Conservation (phyloP, 1,140 invertebrate genomes). For the Halesus radiatus region DNA sequence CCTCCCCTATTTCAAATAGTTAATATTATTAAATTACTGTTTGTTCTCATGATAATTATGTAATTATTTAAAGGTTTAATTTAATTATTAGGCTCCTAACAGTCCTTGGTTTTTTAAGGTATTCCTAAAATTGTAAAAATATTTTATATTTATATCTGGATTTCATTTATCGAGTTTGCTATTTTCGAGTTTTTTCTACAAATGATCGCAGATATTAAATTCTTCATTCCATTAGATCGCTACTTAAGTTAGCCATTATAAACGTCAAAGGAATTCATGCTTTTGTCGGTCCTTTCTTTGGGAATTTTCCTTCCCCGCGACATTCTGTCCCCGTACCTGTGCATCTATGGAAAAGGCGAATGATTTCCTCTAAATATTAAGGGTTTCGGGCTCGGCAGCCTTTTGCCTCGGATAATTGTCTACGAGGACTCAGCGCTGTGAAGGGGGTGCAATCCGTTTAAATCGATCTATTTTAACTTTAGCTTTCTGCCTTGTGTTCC, state of each 20-base stretch:
- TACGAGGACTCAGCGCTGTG: background rate
- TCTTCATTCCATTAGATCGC: slow-evolving; percentile 14
- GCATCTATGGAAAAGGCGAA: slow-evolving; percentile 8
- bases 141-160: too few relatives aligned
- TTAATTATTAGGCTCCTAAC: background rate
- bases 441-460: slow-evolving; percentile 7
- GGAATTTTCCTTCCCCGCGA: slow-evolving; percentile 31
- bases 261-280: slow-evolving; percentile 37
- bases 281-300: slow-evolving; percentile 37
- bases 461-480: slow-evolving; percentile 12
- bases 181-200: background rate
- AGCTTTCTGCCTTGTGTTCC: background rate
- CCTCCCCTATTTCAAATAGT: background rate
- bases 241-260: slow-evolving; percentile 39
- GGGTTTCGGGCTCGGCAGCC: background rate
- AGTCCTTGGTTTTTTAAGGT: background rate
- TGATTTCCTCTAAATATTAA: slow-evolving; percentile 37
- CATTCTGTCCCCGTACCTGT: slow-evolving; percentile 3
- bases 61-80: too few relatives aligned
- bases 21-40: too few relatives aligned
- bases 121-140: background rate
- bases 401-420: slow-evolving; percentile 6
- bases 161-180: background rate
- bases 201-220: slow-evolving; percentile 26
- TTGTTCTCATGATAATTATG: too few relatives aligned